Evolutionary conservation across 1,140 invertebrate genomes (phyloP).

Genomic region (Leptinotarsa texana): DNA sequence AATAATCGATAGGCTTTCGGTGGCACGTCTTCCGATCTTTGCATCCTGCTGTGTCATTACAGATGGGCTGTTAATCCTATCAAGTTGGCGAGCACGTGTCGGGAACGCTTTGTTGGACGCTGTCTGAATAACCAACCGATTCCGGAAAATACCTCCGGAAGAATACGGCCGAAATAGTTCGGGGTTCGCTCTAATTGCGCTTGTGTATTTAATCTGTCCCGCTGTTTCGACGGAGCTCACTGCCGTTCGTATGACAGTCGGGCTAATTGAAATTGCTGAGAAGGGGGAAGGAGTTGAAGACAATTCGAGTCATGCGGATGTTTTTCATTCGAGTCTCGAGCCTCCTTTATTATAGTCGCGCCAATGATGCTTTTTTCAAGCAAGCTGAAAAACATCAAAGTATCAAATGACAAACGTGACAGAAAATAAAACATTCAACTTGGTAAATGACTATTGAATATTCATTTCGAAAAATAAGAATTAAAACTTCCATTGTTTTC

Average conservation of each 20-base stretch:
- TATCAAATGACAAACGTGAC: too few species aligned
- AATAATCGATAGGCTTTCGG: conserved; percentile 25
- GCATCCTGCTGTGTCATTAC: conserved; percentile 43
- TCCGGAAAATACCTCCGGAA: conserved; percentile 31
- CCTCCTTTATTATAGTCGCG: too few species aligned
- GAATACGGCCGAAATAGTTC: conserved; percentile 35
- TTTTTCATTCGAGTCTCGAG: neutral
- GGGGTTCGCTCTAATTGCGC: conserved; percentile 33
- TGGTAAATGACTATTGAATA: too few species aligned
- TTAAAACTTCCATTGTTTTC: too few species aligned
- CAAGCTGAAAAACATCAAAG: too few species aligned
- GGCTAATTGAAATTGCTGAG: conserved; percentile 36
- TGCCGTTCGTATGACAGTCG: conserved; percentile 22
- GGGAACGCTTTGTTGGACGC: conserved; percentile 37
- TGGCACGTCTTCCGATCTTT: conserved; percentile 39
- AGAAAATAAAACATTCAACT: too few species aligned
- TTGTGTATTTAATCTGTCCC: conserved; percentile 40
- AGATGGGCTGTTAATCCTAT: conserved; percentile 44
- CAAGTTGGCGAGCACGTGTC: conserved; percentile 43
- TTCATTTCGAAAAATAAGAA: too few species aligned
- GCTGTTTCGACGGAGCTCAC: conserved; percentile 15
- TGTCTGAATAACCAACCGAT: conserved; percentile 34
- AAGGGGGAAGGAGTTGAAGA: neutral
- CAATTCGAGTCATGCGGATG: neutral
- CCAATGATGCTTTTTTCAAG: too few species aligned